Evolutionary conservation across 1,140 invertebrate genomes (phyloP).

Genomic region (Aphelenchoides avenae): DNA sequence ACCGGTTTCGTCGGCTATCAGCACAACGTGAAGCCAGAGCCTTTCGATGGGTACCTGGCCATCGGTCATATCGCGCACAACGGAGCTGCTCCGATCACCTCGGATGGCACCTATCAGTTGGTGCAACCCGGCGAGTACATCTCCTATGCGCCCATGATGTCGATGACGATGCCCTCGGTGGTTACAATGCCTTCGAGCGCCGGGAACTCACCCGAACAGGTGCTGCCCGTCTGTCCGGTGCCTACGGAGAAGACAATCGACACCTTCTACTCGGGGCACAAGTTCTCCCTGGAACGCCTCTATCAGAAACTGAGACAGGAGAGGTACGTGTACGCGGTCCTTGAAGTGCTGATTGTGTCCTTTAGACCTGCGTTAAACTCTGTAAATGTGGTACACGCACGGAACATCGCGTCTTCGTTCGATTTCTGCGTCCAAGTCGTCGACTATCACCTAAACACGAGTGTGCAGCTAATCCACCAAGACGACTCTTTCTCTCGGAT

Average conservation of each 20-base stretch:
- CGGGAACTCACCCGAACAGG: constrained; percentile 22
- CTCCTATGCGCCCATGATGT: constrained; percentile 16
- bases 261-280: constrained; percentile 19
- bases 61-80: no score
- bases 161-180: constrained; percentile 18
- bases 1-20: constrained; percentile 10
- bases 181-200: no score
- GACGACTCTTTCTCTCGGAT: no score
- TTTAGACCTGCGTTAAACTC: no score
- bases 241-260: constrained; percentile 45
- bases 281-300: constrained; percentile 25
- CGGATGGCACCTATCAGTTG: constrained; percentile 17
- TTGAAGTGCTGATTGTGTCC: no score
- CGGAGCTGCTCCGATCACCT: no score
- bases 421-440: no score
- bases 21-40: background rate
- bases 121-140: constrained; percentile 12
- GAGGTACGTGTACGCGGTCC: constrained; percentile 18
- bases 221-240: constrained; percentile 40
- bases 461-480: no score
- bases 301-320: constrained; percentile 16
- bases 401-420: no score
- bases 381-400: no score
- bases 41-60: constrained; percentile 7
- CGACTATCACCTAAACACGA: no score